Evolutionary conservation across 2,888 invertebrate species (phyloP).

Genomic region (Pristionchus entomophagus): DNA sequence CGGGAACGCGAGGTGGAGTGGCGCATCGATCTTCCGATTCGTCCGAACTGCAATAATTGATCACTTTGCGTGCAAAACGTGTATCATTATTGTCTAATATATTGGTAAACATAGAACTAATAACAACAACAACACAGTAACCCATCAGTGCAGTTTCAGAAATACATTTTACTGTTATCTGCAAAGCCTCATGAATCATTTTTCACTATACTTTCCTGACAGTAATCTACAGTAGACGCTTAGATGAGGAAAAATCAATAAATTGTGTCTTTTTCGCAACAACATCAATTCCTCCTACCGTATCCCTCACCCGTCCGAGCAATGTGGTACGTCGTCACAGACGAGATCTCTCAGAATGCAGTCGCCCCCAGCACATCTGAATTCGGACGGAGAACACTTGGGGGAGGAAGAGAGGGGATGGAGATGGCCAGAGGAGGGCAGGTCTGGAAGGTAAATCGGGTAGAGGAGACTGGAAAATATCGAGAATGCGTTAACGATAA

Average conservation of each 20-base stretch:
- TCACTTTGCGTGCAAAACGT: not conserved
- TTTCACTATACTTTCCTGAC: too few relatives aligned
- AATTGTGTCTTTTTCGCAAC: too few relatives aligned
- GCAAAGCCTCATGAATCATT: not conserved
- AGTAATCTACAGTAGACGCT: too few relatives aligned
- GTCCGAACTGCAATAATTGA: constrained; percentile 18
- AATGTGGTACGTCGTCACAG: constrained; percentile 20
- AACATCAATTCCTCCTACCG: too few relatives aligned
- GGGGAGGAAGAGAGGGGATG: not conserved
- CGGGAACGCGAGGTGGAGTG: not conserved
- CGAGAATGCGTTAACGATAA: too few relatives aligned
- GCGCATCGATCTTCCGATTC: constrained; percentile 26
- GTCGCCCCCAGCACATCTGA: not conserved
- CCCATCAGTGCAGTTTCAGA: not conserved
- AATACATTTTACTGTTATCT: too few relatives aligned
- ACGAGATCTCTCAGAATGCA: constrained; percentile 12
- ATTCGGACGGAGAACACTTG: not conserved
- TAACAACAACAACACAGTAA: not conserved
- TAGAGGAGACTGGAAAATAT: not conserved
- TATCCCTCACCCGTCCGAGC: not conserved
- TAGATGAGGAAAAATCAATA: too few relatives aligned
- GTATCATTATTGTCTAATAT: too few relatives aligned
- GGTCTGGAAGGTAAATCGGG: not conserved
- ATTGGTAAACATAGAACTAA: too few relatives aligned
- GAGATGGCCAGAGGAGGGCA: not conserved